Conservation (phyloP, 2,797 vertebrate species). For the Lindbergichthys nudifrons region DNA sequence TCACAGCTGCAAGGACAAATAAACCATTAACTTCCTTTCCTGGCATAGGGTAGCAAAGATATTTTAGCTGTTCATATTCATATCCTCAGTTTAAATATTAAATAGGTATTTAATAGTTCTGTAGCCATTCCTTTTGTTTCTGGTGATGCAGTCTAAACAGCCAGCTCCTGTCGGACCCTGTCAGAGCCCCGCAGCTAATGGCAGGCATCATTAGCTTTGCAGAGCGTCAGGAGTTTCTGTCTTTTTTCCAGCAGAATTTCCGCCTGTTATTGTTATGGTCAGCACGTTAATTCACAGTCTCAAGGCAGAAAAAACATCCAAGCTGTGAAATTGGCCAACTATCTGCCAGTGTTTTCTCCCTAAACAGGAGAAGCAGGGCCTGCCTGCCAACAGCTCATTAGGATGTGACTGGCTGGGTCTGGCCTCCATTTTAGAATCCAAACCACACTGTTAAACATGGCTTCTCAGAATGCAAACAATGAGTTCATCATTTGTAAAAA, state of each 20-base stretch:
- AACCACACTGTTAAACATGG: conserved; percentile 5
- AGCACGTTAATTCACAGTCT: conserved; percentile 66
- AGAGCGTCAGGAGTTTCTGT: conserved; percentile 57
- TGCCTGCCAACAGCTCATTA: conserved; percentile 61
- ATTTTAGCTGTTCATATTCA: neutral
- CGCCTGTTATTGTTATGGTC: conserved; percentile 53
- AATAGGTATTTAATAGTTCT: neutral
- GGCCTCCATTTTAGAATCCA: conserved; percentile 33
- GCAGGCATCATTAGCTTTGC: conserved; percentile 61
- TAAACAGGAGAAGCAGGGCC: conserved; percentile 44
- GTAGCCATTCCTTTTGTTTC: neutral
- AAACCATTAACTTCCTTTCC: no score
- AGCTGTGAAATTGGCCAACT: conserved; percentile 73
- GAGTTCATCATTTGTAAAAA: neutral
- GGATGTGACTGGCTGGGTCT: conserved; percentile 55
- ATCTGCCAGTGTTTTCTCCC: conserved; percentile 56
- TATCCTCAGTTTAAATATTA: neutral
- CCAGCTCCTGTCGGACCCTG: conserved; percentile 21
- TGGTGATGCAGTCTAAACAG: conserved; percentile 15
- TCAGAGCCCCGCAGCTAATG: conserved; percentile 49
- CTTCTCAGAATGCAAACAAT: conserved; percentile 26
- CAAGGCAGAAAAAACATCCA: conserved; percentile 63
- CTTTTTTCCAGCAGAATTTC: conserved; percentile 22
- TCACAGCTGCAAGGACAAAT: no score
- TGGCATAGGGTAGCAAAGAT: neutral